Evolutionary conservation across 2,113 vertebrate genomes (phyloP), one percentile per base, ranked within the genome.

Genomic region (Nesoenas mayeri): DNA sequence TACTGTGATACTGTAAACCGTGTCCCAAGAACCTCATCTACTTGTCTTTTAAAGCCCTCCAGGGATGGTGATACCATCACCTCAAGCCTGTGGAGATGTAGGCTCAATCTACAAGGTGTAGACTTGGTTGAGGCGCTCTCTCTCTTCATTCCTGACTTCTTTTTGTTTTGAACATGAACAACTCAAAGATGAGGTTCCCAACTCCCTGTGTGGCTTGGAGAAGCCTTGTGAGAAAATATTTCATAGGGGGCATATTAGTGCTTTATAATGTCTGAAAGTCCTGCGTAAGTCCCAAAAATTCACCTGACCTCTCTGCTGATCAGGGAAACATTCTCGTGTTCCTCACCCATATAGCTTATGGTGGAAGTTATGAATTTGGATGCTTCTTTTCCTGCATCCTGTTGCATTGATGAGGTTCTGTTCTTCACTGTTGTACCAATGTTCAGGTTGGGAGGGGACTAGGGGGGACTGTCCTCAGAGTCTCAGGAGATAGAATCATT

Each of bases 381-480:
- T 0, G 0, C 2, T 86, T 12, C 31, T 47, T 31, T 31, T 73
- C 40, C 58, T 60, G 21, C 12, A 70, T 67, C 10, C 53, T 15
- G 1, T 32, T 62, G n/a, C 1, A 0, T 3, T 48, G 15, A 29
- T 15, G 51, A 53, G 6, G 29, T 14, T 51, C 9, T 31, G 47
- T 44, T 26, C 9, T 44, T 48, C 25, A 36, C n/a, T 11, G 11
- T 58, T 31, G 5, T 50, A 2, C 16, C 14, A 25, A 20, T 29
- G 10, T 15, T 51, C 24, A 17, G 34, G 36, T 3, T 15, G 34
- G 38, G 48, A 54, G 8, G 13, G 7, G 17, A 36, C 4, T 28
- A 2, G n/a, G 47, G 7, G n/a, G 60, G 3, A 8, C 17, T 19
- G 28, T 54, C 48, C 53, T 25, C 28, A 9, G 4, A 15, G 12